A percentile compares a stretch with the other conserved stretches of the same genome.
Conservation (phyloP, 2,797 vertebrate species). For the Sebastes vulpes region DNA sequence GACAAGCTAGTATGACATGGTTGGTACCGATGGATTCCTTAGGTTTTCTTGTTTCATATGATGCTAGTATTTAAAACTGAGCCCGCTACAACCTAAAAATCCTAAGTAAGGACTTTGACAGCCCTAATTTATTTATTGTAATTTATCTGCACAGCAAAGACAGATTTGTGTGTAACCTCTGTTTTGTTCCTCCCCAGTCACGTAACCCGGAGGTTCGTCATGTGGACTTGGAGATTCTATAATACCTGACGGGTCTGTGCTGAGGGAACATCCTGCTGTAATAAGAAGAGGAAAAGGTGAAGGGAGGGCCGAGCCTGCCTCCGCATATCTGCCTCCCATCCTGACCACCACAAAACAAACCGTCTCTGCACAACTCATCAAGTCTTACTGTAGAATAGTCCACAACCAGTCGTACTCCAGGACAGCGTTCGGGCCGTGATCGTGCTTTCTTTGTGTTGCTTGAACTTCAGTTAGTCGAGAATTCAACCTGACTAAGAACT, state of each 20-base stretch:
- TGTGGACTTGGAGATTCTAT: conserved; percentile 97
- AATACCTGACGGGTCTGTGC: conserved; percentile 44
- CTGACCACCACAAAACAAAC: conserved; percentile 28
- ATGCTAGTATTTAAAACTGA: too few species aligned
- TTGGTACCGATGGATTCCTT: too few species aligned
- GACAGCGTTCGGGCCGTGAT: conserved; percentile 1
- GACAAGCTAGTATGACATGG: too few species aligned
- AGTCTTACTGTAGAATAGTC: conserved; percentile 73
- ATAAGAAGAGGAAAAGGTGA: conserved; percentile 36
- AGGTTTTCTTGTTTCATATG: too few species aligned
- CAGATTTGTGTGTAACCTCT: not conserved
- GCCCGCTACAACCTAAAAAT: too few species aligned
- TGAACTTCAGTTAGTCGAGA: conserved; percentile 10
- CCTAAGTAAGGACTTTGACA: too few species aligned
- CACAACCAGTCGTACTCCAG: not conserved
- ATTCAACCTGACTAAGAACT: conserved; percentile 17
- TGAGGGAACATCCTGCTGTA: conserved; percentile 14
- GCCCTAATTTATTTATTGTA: not conserved
- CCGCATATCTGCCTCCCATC: conserved; percentile 26
- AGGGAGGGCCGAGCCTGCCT: conserved; percentile 42
- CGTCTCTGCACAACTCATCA: conserved; percentile 37
- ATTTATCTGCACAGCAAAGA: not conserved
- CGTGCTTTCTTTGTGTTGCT: not conserved
- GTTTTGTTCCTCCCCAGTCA: conserved; percentile 84
- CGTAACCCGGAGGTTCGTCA: conserved; percentile 98